Conservation (phyloP, 1,140 invertebrate genomes). For the Bombus consobrinus region DNA sequence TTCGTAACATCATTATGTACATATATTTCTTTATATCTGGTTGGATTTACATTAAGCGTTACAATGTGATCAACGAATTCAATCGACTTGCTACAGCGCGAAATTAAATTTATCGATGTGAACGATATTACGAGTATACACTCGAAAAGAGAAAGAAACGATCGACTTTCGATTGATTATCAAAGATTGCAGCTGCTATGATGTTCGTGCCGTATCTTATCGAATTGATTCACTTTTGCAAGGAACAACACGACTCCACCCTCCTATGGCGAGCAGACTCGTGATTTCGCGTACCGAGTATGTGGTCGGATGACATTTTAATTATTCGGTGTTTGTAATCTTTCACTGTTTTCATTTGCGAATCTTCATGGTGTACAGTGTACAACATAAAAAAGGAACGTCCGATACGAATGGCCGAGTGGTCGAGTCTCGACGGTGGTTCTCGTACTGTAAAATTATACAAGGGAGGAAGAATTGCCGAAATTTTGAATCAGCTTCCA, state of each 20-base stretch:
- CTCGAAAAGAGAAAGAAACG: not conserved
- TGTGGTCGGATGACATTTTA: not conserved
- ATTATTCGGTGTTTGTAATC: not conserved
- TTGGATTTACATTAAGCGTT: constrained; percentile 8
- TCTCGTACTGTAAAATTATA: constrained; percentile 13
- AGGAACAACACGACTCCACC: not conserved
- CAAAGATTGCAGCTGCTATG: constrained; percentile 11
- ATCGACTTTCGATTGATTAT: constrained; percentile 40
- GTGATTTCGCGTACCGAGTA: not conserved
- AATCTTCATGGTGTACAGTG: not conserved
- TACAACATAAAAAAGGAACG: not conserved
- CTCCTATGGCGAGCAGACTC: not conserved
- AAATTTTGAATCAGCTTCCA: not conserved
- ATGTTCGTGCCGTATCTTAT: not conserved
- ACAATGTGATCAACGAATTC: not conserved
- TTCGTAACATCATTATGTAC: not conserved
- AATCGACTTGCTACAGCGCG: not conserved
- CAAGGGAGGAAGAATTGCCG: not conserved
- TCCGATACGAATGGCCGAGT: constrained; percentile 17
- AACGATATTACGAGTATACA: not conserved
- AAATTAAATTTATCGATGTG: not conserved
- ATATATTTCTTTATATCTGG: not conserved
- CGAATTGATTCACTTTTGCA: constrained; percentile 1
- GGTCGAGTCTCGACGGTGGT: constrained; percentile 14
- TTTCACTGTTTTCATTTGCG: not conserved